These are phyloP conservation scores for Anarsia innoxiella DNA, from an alignment of 2,888 invertebrate genomes.

Conservation along the genomic window DNA sequence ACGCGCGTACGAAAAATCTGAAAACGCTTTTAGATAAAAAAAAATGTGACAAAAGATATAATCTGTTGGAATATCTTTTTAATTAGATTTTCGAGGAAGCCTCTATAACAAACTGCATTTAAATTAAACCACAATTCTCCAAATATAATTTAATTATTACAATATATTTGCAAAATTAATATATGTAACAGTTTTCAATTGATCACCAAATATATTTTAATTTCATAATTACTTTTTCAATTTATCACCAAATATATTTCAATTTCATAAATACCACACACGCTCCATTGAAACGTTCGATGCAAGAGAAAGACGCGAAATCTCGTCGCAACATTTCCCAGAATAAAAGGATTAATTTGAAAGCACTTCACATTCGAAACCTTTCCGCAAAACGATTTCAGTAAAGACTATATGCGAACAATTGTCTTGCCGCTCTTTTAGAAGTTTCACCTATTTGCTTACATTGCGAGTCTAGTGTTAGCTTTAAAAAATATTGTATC, in stretches of 20 bases:
- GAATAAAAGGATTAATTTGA: slow-evolving; percentile 23
- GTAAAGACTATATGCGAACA: neutral
- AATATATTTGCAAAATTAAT: neutral
- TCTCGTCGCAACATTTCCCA: neutral
- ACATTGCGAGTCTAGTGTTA: too few relatives aligned
- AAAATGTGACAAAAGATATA: too few relatives aligned
- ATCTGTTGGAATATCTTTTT: too few relatives aligned
- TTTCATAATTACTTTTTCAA: too few relatives aligned
- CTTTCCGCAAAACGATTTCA: neutral
- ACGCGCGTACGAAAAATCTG: too few relatives aligned
- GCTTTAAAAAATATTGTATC: too few relatives aligned
- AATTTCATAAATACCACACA: neutral
- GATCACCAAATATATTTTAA: neutral
- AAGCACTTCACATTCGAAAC: slow-evolving; percentile 21
- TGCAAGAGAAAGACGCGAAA: neutral
- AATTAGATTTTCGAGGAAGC: too few relatives aligned
- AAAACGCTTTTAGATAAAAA: too few relatives aligned
- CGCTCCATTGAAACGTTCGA: neutral
- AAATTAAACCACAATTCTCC: too few relatives aligned
- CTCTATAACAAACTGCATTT: too few relatives aligned
- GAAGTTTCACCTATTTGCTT: too few relatives aligned
- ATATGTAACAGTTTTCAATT: neutral
- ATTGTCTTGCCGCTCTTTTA: too few relatives aligned
- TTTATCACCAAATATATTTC: neutral
- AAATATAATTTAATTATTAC: neutral